Evolutionary conservation across 2,797 vertebrate genomes (phyloP).

Genomic region (Periparus ater): DNA sequence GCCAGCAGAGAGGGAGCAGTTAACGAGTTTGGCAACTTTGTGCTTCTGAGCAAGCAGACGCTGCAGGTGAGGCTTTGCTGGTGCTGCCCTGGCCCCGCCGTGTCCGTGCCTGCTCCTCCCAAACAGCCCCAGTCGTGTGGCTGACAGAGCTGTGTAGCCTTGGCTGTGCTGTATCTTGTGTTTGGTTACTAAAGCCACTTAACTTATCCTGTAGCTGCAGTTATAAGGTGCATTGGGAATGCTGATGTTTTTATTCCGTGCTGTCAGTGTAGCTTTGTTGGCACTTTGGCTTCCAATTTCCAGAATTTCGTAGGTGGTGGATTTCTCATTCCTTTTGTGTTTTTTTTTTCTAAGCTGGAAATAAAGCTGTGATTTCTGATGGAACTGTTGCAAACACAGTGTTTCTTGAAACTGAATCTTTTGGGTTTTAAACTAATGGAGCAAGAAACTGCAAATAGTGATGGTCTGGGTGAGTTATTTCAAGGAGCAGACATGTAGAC

Average conservation of each 20-base stretch:
- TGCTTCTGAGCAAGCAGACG: background rate
- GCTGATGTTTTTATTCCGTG: background rate
- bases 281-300: slow-evolving; percentile 24
- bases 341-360: slow-evolving; percentile 1
- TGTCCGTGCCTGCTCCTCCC: background rate
- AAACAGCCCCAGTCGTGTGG: background rate
- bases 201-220: background rate
- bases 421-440: background rate
- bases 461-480: background rate
- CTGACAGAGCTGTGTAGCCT: background rate
- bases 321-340: background rate
- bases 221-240: slow-evolving; percentile 32
- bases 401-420: background rate
- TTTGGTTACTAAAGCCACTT: background rate
- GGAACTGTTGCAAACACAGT: background rate
- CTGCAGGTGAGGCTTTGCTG: background rate
- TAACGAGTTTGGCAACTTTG: background rate
- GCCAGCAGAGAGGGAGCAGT: background rate
- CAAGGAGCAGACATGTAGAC: background rate
- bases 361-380: slow-evolving; percentile 35
- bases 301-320: background rate
- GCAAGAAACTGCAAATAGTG: background rate
- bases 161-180: slow-evolving; percentile 25
- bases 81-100: background rate
- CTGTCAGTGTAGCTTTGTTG: slow-evolving; percentile 31